Evolutionary conservation across 2,797 vertebrate genomes (phyloP).

Genomic region (Knipowitschia caucasica): DNA sequence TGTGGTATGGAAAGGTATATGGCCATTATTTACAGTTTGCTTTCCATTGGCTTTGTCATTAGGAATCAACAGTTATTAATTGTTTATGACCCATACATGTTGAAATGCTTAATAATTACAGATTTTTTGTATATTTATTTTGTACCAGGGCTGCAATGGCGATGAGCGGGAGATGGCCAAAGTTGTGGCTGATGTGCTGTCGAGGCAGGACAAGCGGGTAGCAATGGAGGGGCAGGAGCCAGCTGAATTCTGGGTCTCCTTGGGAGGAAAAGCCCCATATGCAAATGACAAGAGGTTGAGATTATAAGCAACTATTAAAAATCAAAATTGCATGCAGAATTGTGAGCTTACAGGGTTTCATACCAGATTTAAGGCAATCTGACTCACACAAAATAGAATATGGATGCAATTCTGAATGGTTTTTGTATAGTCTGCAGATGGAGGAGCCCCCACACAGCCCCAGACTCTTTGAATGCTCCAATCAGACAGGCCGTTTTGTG

Average conservation of each 20-base stretch:
- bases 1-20: constrained; percentile 91
- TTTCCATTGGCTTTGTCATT: neutral
- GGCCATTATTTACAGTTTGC: constrained; percentile 9
- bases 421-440: constrained; percentile 78
- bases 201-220: constrained; percentile 83
- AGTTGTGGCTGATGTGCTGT: constrained; percentile 77
- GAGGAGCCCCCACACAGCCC: constrained; percentile 71
- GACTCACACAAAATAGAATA: too few species aligned
- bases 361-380: too few species aligned
- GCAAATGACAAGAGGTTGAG: constrained; percentile 83
- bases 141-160: constrained; percentile 84
- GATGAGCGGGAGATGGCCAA: constrained; percentile 89
- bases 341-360: too few species aligned
- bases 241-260: constrained; percentile 85
- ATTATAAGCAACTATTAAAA: neutral
- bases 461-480: constrained; percentile 91
- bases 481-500: constrained; percentile 84
- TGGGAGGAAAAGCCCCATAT: constrained; percentile 88
- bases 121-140: constrained; percentile 1
- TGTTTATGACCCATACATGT: neutral
- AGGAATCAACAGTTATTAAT: too few species aligned
- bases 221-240: constrained; percentile 89
- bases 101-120: neutral
- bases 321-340: too few species aligned
- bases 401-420: neutral